Evolutionary conservation across 2,888 invertebrate genomes (phyloP).

Genomic region (Deilephila elpenor): DNA sequence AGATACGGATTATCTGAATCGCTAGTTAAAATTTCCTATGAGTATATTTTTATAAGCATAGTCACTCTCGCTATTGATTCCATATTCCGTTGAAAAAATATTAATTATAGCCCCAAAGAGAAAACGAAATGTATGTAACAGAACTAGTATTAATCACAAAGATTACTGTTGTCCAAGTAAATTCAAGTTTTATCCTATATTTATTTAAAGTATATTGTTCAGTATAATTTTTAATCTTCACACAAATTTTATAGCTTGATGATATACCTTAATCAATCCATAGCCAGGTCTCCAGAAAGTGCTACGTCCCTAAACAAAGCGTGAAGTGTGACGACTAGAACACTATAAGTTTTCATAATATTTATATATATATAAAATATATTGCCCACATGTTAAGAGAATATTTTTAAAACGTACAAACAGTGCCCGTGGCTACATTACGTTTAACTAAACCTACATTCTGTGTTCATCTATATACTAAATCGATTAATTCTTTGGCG

Average conservation of each 20-base stretch:
- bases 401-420: background rate
- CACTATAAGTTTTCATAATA: background rate
- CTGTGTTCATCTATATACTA: conserved; percentile 17
- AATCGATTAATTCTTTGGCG: background rate
- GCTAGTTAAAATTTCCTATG: too few species aligned
- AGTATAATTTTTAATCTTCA: background rate
- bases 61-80: too few species aligned
- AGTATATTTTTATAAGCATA: too few species aligned
- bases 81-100: too few species aligned
- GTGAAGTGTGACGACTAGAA: conserved; percentile 19
- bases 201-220: background rate
- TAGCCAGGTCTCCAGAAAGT: background rate
- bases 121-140: too few species aligned
- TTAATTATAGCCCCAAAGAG: too few species aligned
- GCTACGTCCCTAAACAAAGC: conserved; percentile 12
- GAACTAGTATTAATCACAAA: too few species aligned
- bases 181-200: too few species aligned
- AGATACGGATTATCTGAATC: background rate
- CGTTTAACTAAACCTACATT: conserved; percentile 10
- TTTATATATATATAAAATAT: background rate
- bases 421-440: background rate
- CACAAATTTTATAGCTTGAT: background rate
- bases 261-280: background rate
- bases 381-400: conserved; percentile 3
- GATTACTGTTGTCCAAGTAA: background rate